A percentile compares a stretch with the other conserved stretches of the same genome.
phyloP scores from a whole-genome alignment of 2,113 vertebrate genomes.

The Thymallus thymallus region DNA sequence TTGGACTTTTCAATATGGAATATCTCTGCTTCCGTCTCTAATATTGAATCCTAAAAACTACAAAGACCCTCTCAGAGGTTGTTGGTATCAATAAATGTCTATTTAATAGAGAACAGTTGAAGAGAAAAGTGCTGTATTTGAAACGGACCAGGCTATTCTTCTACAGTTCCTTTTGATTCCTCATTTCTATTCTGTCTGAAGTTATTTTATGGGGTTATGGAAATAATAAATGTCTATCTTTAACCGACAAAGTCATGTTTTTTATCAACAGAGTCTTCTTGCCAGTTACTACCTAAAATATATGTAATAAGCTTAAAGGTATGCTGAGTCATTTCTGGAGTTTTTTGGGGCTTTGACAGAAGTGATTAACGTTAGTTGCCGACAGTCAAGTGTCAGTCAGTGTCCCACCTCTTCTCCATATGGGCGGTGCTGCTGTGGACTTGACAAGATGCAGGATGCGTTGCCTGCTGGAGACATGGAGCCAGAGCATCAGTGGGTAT shows the following conservation, averaged over 20 bases:
- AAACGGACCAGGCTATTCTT: too few relatives aligned
- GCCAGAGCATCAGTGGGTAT: background rate
- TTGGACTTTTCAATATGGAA: constrained; percentile 19
- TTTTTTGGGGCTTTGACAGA: constrained; percentile 15
- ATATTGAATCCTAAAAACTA: background rate
- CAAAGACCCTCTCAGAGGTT: background rate
- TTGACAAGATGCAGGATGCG: background rate
- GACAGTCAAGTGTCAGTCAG: background rate
- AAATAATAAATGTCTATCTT: background rate
- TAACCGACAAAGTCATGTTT: background rate
- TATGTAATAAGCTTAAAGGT: constrained; percentile 15
- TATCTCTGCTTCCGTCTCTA: background rate
- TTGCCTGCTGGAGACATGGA: background rate
- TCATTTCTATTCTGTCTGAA: background rate
- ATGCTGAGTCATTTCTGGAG: constrained; percentile 3
- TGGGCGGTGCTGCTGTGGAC: constrained; percentile 2
- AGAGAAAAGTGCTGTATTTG: constrained; percentile 8
- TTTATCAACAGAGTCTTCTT: constrained; percentile 14
- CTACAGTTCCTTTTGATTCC: background rate
- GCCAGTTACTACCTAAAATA: constrained; percentile 6
- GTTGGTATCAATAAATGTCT: constrained; percentile 37
- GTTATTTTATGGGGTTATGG: background rate
- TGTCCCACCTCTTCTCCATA: constrained; percentile 3
- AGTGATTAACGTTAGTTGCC: constrained; percentile 10
- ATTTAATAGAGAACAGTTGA: constrained; percentile 15